Conservation (phyloP, 2,113 vertebrate species). For the Pelusios castaneus region DNA sequence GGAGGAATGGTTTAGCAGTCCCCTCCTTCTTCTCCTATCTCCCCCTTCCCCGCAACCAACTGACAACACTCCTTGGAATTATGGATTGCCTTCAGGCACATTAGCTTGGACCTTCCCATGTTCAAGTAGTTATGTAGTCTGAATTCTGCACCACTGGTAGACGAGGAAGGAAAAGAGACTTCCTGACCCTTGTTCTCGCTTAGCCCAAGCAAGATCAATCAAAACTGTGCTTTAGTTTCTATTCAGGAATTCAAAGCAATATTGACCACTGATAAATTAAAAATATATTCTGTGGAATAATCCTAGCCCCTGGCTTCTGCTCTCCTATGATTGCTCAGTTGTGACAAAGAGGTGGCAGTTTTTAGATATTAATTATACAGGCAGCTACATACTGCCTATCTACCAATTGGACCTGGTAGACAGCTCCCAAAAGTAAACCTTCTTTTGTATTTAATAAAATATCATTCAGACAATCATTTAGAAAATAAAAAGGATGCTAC, state of each 20-base stretch:
- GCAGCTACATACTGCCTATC: conserved; percentile 17
- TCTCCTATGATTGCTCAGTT: background rate
- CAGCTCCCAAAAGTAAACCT: conserved; percentile 54
- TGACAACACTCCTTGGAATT: background rate
- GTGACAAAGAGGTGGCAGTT: conserved; percentile 37
- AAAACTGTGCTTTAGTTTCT: background rate
- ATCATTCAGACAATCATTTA: conserved; percentile 7
- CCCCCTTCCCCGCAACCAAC: background rate
- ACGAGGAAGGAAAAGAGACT: background rate
- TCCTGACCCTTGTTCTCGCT: background rate
- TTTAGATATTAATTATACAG: background rate
- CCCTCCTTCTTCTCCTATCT: background rate
- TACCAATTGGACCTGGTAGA: conserved; percentile 26
- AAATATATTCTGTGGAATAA: background rate
- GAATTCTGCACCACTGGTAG: background rate
- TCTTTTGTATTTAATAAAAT: conserved; percentile 46
- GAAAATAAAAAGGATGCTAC: background rate
- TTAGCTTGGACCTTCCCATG: background rate
- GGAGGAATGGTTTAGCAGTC: background rate
- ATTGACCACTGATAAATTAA: background rate
- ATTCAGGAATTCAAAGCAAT: conserved; percentile 24
- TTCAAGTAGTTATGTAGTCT: background rate
- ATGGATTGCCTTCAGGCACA: accelerated
- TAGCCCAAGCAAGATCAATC: background rate
- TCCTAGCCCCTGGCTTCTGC: background rate